phyloP scores from a whole-genome alignment of 2,113 vertebrate species.

The Albula glossodonta region DNA sequence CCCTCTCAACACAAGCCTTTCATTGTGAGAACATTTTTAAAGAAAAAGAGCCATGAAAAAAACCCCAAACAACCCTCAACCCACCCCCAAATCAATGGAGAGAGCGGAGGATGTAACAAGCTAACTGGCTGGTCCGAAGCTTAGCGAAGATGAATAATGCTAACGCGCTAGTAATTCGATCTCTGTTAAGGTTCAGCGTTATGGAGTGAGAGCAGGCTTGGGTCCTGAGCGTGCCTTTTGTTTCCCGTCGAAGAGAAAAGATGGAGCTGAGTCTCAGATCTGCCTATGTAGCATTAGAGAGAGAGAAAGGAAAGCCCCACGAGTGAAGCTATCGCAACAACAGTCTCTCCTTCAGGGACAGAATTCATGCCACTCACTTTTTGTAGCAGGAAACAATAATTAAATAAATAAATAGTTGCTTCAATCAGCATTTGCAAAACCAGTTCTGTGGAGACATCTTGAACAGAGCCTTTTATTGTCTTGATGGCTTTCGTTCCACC shows the following conservation, averaged over 20 bases:
- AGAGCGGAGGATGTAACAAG: neutral
- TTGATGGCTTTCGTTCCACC: conserved; percentile 3
- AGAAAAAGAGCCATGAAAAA: neutral
- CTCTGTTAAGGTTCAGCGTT: neutral
- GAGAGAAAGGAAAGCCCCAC: conserved; percentile 51
- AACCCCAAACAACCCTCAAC: too few relatives aligned
- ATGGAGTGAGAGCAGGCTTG: conserved; percentile 33
- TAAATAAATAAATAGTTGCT: conserved; percentile 69
- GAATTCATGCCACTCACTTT: conserved; percentile 71
- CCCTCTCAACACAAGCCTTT: neutral
- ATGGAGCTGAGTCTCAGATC: conserved; percentile 35
- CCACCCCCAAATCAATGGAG: neutral
- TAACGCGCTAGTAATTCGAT: neutral
- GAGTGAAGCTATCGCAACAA: conserved; percentile 64
- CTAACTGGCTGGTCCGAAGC: neutral
- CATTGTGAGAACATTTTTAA: neutral
- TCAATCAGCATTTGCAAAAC: conserved; percentile 69
- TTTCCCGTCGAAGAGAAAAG: conserved; percentile 34
- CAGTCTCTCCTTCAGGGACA: conserved; percentile 62
- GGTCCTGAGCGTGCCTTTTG: conserved; percentile 42
- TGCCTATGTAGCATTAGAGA: conserved; percentile 40
- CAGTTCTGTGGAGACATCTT: conserved; percentile 67
- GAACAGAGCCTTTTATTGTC: conserved; percentile 43
- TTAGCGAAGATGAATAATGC: neutral
- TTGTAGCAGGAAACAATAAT: conserved; percentile 57